These are phyloP conservation scores for Mycalesis mineus DNA, from an alignment of 2,888 invertebrate species.

Conservation along the genomic window DNA sequence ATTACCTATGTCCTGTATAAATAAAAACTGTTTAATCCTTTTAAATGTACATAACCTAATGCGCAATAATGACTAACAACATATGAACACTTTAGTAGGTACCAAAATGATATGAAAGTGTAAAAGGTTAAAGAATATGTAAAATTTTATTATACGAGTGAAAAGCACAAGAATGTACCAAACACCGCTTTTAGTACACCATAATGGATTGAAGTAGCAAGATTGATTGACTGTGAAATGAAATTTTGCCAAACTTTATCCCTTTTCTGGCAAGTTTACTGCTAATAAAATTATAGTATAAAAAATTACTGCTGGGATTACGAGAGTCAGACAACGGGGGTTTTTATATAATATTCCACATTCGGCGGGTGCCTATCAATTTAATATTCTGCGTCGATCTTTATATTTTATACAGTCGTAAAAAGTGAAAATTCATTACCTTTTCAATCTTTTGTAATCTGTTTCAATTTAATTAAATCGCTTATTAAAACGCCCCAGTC, in stretches of 20 bases:
- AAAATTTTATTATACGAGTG: not conserved
- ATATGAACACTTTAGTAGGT: no score
- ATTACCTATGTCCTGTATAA: no score
- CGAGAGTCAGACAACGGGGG: slow-evolving; percentile 4
- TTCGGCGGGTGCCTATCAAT: slow-evolving; percentile 17
- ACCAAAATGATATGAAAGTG: not conserved
- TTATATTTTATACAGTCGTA: slow-evolving; percentile 24
- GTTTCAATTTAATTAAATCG: slow-evolving; percentile 30
- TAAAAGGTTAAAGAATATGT: not conserved
- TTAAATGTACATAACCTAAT: no score
- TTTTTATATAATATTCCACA: slow-evolving; percentile 3
- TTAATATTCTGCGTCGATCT: slow-evolving; percentile 23
- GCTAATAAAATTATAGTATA: slow-evolving; percentile 17
- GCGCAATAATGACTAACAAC: no score
- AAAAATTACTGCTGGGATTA: slow-evolving; percentile 10
- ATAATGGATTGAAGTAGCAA: slow-evolving; percentile 5
- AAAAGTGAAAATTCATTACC: slow-evolving; percentile 23
- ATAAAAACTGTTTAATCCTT: no score
- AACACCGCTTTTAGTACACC: slow-evolving; percentile 4
- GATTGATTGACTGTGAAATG: slow-evolving; percentile 23
- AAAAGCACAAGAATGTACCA: not conserved
- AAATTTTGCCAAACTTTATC: slow-evolving; percentile 9
- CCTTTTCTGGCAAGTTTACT: slow-evolving; percentile 15
- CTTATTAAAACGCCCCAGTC: slow-evolving; percentile 30
- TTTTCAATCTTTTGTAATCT: slow-evolving; percentile 30